Conservation (phyloP, 2,888 invertebrate species). For the Tryphoninae sp. region DNA sequence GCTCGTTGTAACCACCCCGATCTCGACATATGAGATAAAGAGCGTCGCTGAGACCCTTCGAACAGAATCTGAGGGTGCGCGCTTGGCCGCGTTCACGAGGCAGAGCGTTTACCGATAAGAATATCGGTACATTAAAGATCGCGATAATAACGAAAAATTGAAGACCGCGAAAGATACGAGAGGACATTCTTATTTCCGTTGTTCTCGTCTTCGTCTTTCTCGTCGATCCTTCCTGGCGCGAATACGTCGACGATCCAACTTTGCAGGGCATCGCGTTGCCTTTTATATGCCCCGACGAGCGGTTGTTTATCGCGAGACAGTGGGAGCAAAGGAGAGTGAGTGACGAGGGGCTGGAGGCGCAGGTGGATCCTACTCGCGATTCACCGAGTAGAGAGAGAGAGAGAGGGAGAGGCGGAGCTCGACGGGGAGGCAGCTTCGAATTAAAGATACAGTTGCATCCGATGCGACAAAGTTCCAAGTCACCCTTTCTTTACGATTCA, state of each 20-base stretch:
- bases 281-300: constrained; percentile 39
- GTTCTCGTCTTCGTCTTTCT: constrained; percentile 2
- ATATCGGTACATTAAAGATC: constrained; percentile 61
- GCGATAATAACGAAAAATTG: constrained; percentile 55
- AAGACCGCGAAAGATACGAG: constrained; percentile 4
- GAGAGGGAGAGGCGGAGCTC: not conserved
- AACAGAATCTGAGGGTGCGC: constrained; percentile 73
- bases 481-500: no score
- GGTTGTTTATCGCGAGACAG: constrained; percentile 12
- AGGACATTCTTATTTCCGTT: constrained; percentile 16
- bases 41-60: constrained; percentile 76
- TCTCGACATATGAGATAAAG: constrained; percentile 74
- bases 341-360: no score
- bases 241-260: constrained; percentile 38
- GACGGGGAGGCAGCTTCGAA: not conserved
- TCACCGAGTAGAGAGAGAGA: not conserved
- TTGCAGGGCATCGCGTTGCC: constrained; percentile 38
- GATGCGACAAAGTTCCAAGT: no score
- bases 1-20: constrained; percentile 76
- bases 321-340: not conserved
- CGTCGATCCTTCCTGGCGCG: constrained; percentile 30
- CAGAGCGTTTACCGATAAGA: constrained; percentile 37
- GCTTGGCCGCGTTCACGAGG: constrained; percentile 62
- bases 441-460: no score
- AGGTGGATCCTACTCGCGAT: no score